Base-by-base conservation (phyloP, 2,888 invertebrate genomes). In the Orthonychiurus folsomi region DNA sequence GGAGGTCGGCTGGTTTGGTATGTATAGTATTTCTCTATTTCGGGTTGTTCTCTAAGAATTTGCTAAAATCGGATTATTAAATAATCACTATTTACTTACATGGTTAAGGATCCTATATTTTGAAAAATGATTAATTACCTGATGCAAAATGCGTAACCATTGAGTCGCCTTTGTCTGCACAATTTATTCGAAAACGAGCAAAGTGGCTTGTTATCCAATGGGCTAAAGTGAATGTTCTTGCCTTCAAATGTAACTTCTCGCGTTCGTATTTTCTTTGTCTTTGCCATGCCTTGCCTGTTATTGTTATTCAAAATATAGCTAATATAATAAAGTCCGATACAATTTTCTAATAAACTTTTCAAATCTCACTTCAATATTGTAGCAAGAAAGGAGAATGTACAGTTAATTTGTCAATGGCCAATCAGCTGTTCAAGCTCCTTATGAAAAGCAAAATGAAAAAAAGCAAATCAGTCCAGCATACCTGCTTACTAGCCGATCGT, bases 121-220 rank as follows among this genome's bases (percentile, higher is more conserved):
- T 59, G 48, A 3, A 52, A 25, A 12, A 15, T 21, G 3, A 28
- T 3, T 2, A 24, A 26, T 52, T 75, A 71, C 81, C 80, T 71
- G 37, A 78, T 74, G 73, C 80, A 81, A 71, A 78, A 81, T 37
- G 77, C 78, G 73, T 78, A 80, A 60, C 78, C 78, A 73, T 80
- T 78, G 50, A 81, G 76, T 50, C 81, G 76, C 59, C 80, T 75
- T 71, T 81, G 81, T 63, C 80, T 79, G 74, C 81, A 81, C 66
- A 79, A 73, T 72, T 79, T 79, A 59, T 75, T 74, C 67, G 79
- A 75, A 63, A 74, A 76, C 9, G 79, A 79, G 70, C 79, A 79
- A 63, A 79, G 73, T 5, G 79, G 79, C 73, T 79, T 79, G 69
- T 78, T 77, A 73, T 79, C 79, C 66, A 76, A 72, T 21, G 76